Base-by-base conservation (phyloP, 2,888 invertebrate species). In the Pristionchus fissidentatus region DNA sequence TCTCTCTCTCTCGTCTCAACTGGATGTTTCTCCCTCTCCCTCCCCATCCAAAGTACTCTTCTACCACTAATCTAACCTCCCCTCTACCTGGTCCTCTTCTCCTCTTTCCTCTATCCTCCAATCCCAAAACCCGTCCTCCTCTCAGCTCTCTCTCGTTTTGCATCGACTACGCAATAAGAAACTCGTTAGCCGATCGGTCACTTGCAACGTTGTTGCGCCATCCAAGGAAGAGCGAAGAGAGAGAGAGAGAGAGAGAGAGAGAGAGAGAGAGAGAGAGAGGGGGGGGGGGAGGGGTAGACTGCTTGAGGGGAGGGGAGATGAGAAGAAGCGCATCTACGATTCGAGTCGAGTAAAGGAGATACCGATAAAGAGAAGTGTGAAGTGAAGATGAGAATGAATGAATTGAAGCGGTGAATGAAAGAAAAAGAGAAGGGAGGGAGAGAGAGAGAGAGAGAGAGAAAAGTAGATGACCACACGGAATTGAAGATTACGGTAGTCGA, bases 121-220 rank as follows among this genome's bases (percentile, higher is more conserved):
- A 35, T 46, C 43, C 43, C 55, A 22, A 55, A 55, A 52, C 55
- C 46, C 46, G 41, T 62, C 49, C 79, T 29, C 75, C 62, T 57
- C 85, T 83, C 83, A 85, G 79, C 80, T 75, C 81, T 55, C 43
- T 60, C 60, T 22, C 52, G 26, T 55, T 66, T 73, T 73, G 62
- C 62, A 62, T 62, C 62, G 2, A 62, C 26, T 26, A 62, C 62
- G 62, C 32, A 62, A 62, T 62, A 62, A 32, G 62, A 62, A 62
- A 62, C 62, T 62, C 62, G 62, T 62, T 62, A 62, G 26, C 26
- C 32, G 7, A 29, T 32, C 32, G 62, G 62, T 62, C 62, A 62
- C 62, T 62, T 62, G 62, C 62, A 62, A 62, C 62, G 62, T 62
- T 62, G 32, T 29, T n/a, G 26, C 62, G 29, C n/a, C 52, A 3